Evolutionary conservation across 2,888 invertebrate species (phyloP), one percentile per base, ranked within the genome.

Genomic region (Oxyteleia sp.): DNA sequence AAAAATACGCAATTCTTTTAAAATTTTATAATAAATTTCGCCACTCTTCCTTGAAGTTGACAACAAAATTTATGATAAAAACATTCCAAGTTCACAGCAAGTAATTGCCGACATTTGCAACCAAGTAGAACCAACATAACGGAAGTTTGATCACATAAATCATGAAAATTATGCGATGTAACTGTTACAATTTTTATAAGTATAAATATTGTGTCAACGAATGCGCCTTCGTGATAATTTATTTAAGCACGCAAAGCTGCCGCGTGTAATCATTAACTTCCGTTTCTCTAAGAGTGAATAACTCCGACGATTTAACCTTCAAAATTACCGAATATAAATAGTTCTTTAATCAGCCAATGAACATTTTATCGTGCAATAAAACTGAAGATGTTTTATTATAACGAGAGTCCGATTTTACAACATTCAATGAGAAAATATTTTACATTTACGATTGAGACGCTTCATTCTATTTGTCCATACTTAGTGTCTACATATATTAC

Each of bases 71-170:
- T 64, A 64, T 49, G 47, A 32, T 13, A 47, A 26, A 63, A 64
- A 64, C 49, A 64, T 64, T 47, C 63, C 63, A 64, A 64, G 63
- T 49, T 47, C 49, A 35, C 63, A 32, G 63, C 47, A 64, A 49
- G 35, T 64, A 32, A 64, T 64, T 64, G 49, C 63, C 35, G 47
- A 10, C 63, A 64, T 64, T 49, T 64, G 35, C 63, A 59, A 43
- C 23, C 59, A 2, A 26, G 59, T 59, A 20, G 15, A 59, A 43
- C 43, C 59, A 59, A 59, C 59, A 59, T 59, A 59, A 59, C 59
- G 59, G 59, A 59, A 59, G 43, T 15, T 64, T 64, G 49, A 64
- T 64, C 35, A 64, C 63, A 64, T 64, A 64, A 64, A 64, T 64
- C 49, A 15, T 32, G 49, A 64, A 64, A 64, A 49, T 64, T 64